A percentile compares a stretch with the other conserved stretches of the same genome.
These are phyloP conservation scores for Scylla paramamosain DNA, from an alignment of 1,140 invertebrate genomes.

Conservation along the genomic window DNA sequence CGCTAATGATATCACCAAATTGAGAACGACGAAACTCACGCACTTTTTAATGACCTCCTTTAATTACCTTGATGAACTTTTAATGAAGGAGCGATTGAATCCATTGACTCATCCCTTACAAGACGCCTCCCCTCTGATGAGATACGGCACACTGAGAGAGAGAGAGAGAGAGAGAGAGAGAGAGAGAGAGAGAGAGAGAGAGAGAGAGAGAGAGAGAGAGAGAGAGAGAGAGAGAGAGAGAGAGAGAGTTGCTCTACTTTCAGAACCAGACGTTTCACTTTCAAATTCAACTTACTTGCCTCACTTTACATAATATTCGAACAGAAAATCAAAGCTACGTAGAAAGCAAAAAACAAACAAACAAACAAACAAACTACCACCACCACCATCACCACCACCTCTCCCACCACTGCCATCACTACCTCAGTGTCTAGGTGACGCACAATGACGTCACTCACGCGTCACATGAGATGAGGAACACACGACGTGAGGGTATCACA, in stretches of 20 bases:
- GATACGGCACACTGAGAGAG: not conserved
- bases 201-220: conserved; percentile 44
- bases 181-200: conserved; percentile 36
- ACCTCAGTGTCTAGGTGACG: not conserved
- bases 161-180: not conserved
- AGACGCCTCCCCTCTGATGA: conserved; percentile 13
- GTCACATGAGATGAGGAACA: not conserved
- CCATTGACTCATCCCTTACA: conserved; percentile 48
- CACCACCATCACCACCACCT: not conserved
- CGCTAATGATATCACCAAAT: conserved; percentile 68
- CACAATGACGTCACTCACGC: not conserved
- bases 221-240: conserved; percentile 39
- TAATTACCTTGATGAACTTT: conserved; percentile 62
- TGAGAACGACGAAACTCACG: conserved; percentile 57
- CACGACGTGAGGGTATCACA: not conserved
- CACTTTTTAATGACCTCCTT: conserved; percentile 63
- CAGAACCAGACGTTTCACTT: no score
- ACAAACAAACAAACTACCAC: not conserved
- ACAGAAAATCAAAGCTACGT: no score
- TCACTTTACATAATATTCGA: no score
- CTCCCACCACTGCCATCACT: not conserved
- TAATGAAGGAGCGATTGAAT: conserved; percentile 59
- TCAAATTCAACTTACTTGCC: no score
- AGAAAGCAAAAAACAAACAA: not conserved
- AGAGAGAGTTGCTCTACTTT: not conserved